A percentile compares a stretch with the other conserved stretches of the same genome.
phyloP scores from a whole-genome alignment of 1,140 invertebrate genomes.

The Parasteatoda tepidariorum region DNA sequence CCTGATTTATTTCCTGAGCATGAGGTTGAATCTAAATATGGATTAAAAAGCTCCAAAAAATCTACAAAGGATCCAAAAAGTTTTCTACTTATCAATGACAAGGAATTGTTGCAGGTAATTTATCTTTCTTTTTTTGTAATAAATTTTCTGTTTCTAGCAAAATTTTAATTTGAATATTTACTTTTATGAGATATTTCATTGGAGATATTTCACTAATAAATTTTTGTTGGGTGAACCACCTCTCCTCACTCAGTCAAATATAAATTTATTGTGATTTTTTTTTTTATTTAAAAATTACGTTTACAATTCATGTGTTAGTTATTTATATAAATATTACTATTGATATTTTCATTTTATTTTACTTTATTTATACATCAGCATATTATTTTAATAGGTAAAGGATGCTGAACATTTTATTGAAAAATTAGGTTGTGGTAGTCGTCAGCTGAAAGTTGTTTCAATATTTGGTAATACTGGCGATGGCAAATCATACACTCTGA shows the following conservation, averaged over 20 bases:
- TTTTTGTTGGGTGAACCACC: too few relatives aligned
- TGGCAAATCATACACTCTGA: constrained; percentile 86
- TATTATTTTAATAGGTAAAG: constrained; percentile 64
- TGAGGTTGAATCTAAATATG: constrained; percentile 55
- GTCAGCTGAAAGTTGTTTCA: constrained; percentile 82
- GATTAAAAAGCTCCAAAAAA: constrained; percentile 40
- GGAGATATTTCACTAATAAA: too few relatives aligned
- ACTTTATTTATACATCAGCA: too few relatives aligned
- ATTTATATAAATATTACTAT: too few relatives aligned
- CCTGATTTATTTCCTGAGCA: constrained; percentile 52
- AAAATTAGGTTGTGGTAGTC: constrained; percentile 65
- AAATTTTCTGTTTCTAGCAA: too few relatives aligned
- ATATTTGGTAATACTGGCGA: constrained; percentile 90
- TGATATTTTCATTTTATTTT: too few relatives aligned
- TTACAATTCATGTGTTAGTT: too few relatives aligned
- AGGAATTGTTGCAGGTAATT: constrained; percentile 67
- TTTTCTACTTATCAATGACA: constrained; percentile 69
- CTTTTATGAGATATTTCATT: too few relatives aligned
- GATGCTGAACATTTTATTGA: constrained; percentile 67
- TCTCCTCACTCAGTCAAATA: too few relatives aligned
- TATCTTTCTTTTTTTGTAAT: not conserved
- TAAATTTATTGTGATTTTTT: too few relatives aligned
- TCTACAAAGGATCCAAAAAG: constrained; percentile 57
- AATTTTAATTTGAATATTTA: too few relatives aligned
- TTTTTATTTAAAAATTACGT: too few relatives aligned